A percentile compares a stretch with the other conserved stretches of the same genome.
phyloP scores from a whole-genome alignment of 2,113 vertebrate genomes.

The Puffinus mauretanicus region DNA sequence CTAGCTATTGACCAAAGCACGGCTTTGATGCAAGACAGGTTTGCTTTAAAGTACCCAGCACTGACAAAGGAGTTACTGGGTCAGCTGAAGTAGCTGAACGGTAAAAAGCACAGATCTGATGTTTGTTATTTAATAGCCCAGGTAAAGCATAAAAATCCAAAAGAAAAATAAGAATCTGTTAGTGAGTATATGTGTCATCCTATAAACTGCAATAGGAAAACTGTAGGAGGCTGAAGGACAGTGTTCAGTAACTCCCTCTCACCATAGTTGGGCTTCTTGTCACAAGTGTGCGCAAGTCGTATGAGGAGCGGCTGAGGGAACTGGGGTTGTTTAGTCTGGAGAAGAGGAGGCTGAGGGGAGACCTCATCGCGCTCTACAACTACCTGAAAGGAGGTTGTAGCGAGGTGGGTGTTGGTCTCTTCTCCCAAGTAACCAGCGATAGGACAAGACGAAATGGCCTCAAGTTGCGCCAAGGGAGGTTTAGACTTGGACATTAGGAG shows the following conservation, averaged over 20 bases:
- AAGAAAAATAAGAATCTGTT: neutral
- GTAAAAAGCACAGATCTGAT: neutral
- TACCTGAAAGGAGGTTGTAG: too few relatives aligned
- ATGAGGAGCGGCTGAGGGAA: too few relatives aligned
- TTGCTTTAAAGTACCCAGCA: neutral
- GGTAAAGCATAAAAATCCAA: neutral
- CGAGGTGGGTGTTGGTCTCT: too few relatives aligned
- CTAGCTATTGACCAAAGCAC: neutral
- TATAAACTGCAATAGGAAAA: neutral
- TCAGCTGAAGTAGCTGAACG: neutral
- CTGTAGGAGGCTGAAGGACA: neutral
- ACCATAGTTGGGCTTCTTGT: neutral
- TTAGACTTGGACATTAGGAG: too few relatives aligned
- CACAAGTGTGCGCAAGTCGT: neutral
- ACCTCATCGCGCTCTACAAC: too few relatives aligned
- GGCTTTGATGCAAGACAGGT: neutral
- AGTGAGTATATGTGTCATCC: neutral
- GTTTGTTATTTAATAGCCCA: neutral
- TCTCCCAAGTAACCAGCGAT: too few relatives aligned
- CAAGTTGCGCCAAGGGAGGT: too few relatives aligned
- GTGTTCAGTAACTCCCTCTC: neutral
- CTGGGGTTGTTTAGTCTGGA: too few relatives aligned
- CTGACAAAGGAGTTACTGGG: neutral
- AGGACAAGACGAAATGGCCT: too few relatives aligned
- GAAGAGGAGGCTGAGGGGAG: too few relatives aligned